Conservation (phyloP, 2,888 invertebrate genomes). For the Nephrotoma flavescens region DNA sequence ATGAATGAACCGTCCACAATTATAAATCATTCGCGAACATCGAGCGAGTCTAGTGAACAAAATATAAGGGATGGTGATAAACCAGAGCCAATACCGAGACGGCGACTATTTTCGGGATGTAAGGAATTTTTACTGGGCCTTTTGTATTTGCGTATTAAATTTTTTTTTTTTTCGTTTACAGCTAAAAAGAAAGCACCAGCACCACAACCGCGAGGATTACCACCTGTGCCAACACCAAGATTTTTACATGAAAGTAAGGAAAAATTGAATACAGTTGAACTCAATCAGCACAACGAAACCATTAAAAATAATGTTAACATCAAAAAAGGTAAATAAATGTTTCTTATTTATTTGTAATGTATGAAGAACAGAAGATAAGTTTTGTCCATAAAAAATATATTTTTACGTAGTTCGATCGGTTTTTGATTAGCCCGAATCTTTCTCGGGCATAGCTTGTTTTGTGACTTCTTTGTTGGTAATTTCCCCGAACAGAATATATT, state of each 20-base stretch:
- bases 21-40: constrained; percentile 8
- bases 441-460: no score
- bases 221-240: constrained; percentile 18
- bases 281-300: not conserved
- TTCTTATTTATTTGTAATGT: no score
- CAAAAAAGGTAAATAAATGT: not conserved
- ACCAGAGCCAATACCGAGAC: constrained; percentile 29
- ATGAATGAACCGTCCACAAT: not conserved
- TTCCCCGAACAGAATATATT: no score
- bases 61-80: constrained; percentile 7
- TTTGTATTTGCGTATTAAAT: not conserved
- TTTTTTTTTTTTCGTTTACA: not conserved
- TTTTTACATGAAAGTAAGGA: not conserved
- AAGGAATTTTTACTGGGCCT: not conserved
- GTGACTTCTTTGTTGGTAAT: no score
- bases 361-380: no score
- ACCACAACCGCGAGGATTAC: constrained; percentile 21
- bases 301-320: not conserved
- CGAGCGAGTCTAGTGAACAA: constrained; percentile 9
- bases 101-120: constrained; percentile 17
- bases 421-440: no score
- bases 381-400: no score
- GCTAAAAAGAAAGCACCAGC: constrained; percentile 25
- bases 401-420: no score
- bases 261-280: not conserved